Base-by-base conservation (phyloP, 2,113 vertebrate species). In the Serinus canaria region DNA sequence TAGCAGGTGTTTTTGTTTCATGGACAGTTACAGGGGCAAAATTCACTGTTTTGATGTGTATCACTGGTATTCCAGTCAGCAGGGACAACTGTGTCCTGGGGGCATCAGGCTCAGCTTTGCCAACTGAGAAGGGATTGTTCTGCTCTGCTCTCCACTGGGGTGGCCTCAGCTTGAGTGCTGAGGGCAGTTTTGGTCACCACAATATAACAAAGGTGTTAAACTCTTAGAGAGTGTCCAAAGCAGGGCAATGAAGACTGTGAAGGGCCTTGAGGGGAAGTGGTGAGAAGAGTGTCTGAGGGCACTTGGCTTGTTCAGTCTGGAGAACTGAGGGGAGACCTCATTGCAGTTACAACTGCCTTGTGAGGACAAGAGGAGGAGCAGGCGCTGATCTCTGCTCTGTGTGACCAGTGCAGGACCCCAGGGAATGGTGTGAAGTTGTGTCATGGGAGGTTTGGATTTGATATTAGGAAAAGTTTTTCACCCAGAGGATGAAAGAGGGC, bases 161-260 rank as follows among this genome's bases (percentile, higher is more conserved):
- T 0, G 0, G 35, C 15, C 43, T 76, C 52, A 41, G 30, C 52
- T 27, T 0, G 0, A 22, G 27, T 44, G 22, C 63, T 52, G 37
- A 10, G 63, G 39, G 12, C 19, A 10, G 19, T 39, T 62, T 46
- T 46, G 39, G 19, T 23, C 39, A 46, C 28, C 23, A 20, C 19
- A 78, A 39, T 2, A 10, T 3, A 46, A 11, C 15, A 19, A 60
- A 69, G 23, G 13, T 12, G 44, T 19, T 8, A 9, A 60, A 44
- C 9, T 52, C 2, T 44, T 68, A 15, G 30, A 18, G 28, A 33
- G 22, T 53, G 46, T 23, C 39, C 39, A 46, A 28, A 46, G 39
- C 18, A 23, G 46, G 22, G 7, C 37, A 37, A 8, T 22, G 37
- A 37, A 27, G 37, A 3, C 33, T 15, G 27, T 28, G 55, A 11